Base-by-base conservation (phyloP, 2,113 vertebrate genomes). In the Alethe diademata region DNA sequence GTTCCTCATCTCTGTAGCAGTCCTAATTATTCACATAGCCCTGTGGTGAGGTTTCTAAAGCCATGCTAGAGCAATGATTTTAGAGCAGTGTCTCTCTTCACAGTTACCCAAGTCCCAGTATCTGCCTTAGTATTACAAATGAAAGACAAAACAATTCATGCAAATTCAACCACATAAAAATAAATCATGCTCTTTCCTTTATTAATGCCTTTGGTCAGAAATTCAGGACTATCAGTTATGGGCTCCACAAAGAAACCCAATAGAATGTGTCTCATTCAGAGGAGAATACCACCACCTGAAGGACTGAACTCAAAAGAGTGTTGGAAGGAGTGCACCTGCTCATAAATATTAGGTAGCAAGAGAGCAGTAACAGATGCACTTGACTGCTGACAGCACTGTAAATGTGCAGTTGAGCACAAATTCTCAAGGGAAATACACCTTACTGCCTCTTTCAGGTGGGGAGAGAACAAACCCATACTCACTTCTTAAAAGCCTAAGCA, bases 231-330 rank as follows among this genome's bases (percentile, higher is more conserved):
- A 50, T 64, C 19, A 20, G 26, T 26, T 33, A 20, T 29, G 19
- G 26, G 48, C 3, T 82, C 31, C 10, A 19, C 12, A 11, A 8
- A 50, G 0, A 0, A 50, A 69, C 9, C 29, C 45, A 70, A 58
- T 2, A 78, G 31, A 31, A 69, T 5, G 4, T 25, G 5, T 47
- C 17, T 60, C 54, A 31, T 51, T 73, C 33, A 51, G 79, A 89
- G 61, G 36, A 90, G 24, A 74, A 54, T 36, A 56, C 5, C n/a
- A 62, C 12, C 29, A 67, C 62, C 38, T 73, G 33, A 80, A 88
- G 60, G 36, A 71, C 12, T 58, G 53, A 88, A 75, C 40, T 82
- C 2, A 54, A 36, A 88, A 35, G 12, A 15, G 8, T 11, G 70
- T n/a, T 6, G 1, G 38, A 71, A 28, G 7, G 36, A 83, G 8